These are phyloP conservation scores for Synanthedon formicaeformis DNA, from an alignment of 2,888 invertebrate genomes.

Conservation along the genomic window DNA sequence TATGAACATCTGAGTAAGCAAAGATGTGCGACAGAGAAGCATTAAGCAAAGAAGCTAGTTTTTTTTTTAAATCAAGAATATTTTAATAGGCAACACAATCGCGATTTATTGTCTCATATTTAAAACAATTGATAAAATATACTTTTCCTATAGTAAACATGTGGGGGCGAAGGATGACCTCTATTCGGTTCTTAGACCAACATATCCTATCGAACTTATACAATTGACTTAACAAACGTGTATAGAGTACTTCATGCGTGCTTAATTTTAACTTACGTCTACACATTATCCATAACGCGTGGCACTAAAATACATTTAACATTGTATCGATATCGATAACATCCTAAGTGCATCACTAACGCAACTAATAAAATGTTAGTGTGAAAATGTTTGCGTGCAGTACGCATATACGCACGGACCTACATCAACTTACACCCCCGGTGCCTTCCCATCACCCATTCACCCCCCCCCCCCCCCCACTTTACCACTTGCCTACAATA, in stretches of 20 bases:
- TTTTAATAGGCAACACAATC: too few relatives aligned
- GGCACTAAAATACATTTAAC: conserved; percentile 24
- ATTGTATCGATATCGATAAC: conserved; percentile 13
- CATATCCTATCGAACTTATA: conserved; percentile 47
- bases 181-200: not conserved
- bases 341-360: conserved; percentile 26
- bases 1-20: too few relatives aligned
- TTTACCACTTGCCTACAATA: too few relatives aligned
- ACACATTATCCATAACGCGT: conserved; percentile 20
- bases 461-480: too few relatives aligned
- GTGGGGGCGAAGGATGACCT: too few relatives aligned
- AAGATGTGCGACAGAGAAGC: too few relatives aligned
- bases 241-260: conserved; percentile 32
- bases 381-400: conserved; percentile 32
- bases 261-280: conserved; percentile 26
- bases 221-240: conserved; percentile 43
- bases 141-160: too few relatives aligned
- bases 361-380: conserved; percentile 18
- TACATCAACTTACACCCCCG: not conserved
- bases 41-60: too few relatives aligned
- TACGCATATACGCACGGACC: conserved; percentile 1
- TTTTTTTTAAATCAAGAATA: too few relatives aligned
- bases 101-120: too few relatives aligned
- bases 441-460: too few relatives aligned
- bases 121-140: too few relatives aligned